These are phyloP conservation scores for Hippopotamyrus pictus DNA, from an alignment of 2,797 vertebrate genomes.

Conservation along the genomic window DNA sequence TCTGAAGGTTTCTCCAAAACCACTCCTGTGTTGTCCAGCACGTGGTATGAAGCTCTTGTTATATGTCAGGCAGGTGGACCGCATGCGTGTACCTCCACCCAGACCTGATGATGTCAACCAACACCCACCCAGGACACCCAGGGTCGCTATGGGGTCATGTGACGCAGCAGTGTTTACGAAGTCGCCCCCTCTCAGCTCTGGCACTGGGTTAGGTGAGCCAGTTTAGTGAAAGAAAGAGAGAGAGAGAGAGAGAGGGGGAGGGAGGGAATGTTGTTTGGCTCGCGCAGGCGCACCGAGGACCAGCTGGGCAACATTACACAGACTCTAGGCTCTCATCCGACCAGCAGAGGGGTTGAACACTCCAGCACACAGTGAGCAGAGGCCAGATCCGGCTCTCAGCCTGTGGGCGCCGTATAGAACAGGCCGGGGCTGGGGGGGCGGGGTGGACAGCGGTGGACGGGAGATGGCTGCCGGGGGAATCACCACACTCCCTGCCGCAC, in stretches of 20 bases:
- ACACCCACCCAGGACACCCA: neutral
- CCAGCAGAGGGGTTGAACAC: neutral
- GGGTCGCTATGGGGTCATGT: neutral
- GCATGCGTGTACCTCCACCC: neutral
- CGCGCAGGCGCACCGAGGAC: neutral
- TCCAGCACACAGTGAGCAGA: neutral
- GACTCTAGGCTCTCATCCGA: neutral
- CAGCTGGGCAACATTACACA: neutral
- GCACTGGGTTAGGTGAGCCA: neutral
- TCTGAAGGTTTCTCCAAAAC: neutral
- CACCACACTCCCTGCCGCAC: slow-evolving; percentile 75
- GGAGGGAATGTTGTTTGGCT: neutral
- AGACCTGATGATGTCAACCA: neutral
- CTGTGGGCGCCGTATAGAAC: neutral
- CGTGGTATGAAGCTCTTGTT: neutral
- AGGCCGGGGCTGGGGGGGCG: neutral
- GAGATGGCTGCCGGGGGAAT: slow-evolving; percentile 79
- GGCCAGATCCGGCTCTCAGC: neutral
- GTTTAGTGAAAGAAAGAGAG: neutral
- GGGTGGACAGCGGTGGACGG: neutral
- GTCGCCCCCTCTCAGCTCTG: neutral
- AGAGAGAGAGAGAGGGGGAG: neutral
- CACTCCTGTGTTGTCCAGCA: neutral
- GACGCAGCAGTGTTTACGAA: neutral
- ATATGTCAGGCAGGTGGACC: neutral